These are phyloP conservation scores for Peromyscus californicus DNA, from an alignment of 2,113 vertebrate genomes.

Conservation along the genomic window DNA sequence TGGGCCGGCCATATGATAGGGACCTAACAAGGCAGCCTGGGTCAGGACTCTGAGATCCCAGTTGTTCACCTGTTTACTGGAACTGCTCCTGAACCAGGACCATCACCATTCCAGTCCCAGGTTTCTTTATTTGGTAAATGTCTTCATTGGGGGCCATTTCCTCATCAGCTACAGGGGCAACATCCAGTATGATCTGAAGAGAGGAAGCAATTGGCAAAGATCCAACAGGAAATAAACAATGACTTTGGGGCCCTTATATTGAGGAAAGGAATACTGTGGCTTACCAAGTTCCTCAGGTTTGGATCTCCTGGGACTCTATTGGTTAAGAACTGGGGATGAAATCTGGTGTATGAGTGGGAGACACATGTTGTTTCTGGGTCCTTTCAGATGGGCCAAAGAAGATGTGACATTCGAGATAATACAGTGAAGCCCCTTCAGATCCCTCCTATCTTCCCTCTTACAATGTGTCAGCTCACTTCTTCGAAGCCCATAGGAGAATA, in stretches of 20 bases:
- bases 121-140: background rate
- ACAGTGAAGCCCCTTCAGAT: rapidly evolving
- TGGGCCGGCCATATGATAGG: background rate
- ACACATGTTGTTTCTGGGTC: background rate
- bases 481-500: background rate
- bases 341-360: background rate
- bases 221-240: background rate
- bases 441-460: background rate
- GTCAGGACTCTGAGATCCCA: background rate
- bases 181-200: background rate
- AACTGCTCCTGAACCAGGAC: background rate
- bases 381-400: background rate
- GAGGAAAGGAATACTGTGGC: background rate
- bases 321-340: background rate
- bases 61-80: background rate
- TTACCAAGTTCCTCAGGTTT: background rate
- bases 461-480: background rate
- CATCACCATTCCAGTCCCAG: background rate
- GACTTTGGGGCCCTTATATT: rapidly evolving
- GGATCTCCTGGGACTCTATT: background rate
- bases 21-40: background rate
- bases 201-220: background rate
- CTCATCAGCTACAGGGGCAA: background rate
- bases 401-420: background rate
- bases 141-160: background rate